These are phyloP conservation scores for Oreotrochilus melanogaster DNA, from an alignment of 2,113 vertebrate genomes.

Conservation along the genomic window DNA sequence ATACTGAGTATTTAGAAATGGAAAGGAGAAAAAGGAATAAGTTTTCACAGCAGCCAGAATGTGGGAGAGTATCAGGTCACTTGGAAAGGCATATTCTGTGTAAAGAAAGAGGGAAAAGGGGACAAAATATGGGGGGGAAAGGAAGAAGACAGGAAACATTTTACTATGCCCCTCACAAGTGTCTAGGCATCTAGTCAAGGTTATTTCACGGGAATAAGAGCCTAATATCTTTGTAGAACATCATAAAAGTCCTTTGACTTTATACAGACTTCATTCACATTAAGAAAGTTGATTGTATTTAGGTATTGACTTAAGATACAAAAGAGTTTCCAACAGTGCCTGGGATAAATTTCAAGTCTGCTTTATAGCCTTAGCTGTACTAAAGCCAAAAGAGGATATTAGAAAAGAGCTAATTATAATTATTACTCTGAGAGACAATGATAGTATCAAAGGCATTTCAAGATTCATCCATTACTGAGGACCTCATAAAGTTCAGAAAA, in stretches of 20 bases:
- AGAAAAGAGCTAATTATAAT: slow-evolving; percentile 65
- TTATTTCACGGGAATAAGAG: neutral
- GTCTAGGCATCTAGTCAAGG: neutral
- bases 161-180: neutral
- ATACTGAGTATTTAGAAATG: neutral
- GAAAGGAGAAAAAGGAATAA: neutral
- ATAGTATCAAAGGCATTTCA: slow-evolving; percentile 61
- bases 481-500: slow-evolving; percentile 32
- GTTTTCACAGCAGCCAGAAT: neutral
- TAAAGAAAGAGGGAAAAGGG: neutral
- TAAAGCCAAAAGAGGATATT: slow-evolving; percentile 58
- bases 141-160: neutral
- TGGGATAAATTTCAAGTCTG: slow-evolving; percentile 44
- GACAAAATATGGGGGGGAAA: neutral
- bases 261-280: neutral
- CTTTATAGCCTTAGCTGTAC: slow-evolving; percentile 47
- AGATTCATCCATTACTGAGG: slow-evolving; percentile 30
- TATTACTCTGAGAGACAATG: slow-evolving; percentile 45
- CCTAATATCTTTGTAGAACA: neutral
- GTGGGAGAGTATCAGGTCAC: neutral
- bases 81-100: neutral
- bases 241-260: slow-evolving; percentile 16
- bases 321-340: slow-evolving; percentile 8
- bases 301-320: slow-evolving; percentile 49
- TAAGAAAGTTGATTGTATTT: slow-evolving; percentile 42